Conservation (phyloP, 2,113 vertebrate species). For the Leucoraja erinaceus region DNA sequence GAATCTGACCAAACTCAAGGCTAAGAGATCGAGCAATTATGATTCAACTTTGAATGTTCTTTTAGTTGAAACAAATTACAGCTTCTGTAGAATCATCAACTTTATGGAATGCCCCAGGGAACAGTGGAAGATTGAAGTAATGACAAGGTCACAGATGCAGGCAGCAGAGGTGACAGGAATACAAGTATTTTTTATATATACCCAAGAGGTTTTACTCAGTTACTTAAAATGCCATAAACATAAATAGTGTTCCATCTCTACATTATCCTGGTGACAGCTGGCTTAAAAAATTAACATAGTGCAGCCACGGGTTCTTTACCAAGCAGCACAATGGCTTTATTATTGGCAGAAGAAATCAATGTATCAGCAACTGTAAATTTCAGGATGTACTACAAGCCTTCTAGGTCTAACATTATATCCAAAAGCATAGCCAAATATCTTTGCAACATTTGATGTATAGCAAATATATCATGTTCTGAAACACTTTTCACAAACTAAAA, state of each 20-base stretch:
- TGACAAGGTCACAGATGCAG: conserved; percentile 61
- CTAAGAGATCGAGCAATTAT: conserved; percentile 26
- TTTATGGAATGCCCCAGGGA: conserved; percentile 52
- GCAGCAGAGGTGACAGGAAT: conserved; percentile 56
- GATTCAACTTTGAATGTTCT: conserved; percentile 41
- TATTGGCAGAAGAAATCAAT: conserved; percentile 47
- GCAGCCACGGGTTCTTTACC: conserved; percentile 49
- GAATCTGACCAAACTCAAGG: conserved; percentile 26
- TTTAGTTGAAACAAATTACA: conserved; percentile 49
- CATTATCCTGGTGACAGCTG: conserved; percentile 49
- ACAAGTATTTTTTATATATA: conserved; percentile 55
- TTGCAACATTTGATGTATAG: conserved; percentile 9
- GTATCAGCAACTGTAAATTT: conserved; percentile 41
- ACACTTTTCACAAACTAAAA: too few relatives aligned
- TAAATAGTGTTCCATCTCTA: conserved; percentile 54
- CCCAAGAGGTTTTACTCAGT: conserved; percentile 53
- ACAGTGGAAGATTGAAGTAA: conserved; percentile 47
- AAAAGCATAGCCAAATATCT: conserved; percentile 22
- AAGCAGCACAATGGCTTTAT: conserved; percentile 39
- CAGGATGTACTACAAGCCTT: conserved; percentile 17
- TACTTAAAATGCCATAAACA: conserved; percentile 64
- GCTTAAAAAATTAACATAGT: conserved; percentile 51
- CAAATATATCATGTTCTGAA: not conserved
- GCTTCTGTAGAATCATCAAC: conserved; percentile 48
- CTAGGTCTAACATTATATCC: conserved; percentile 1